Percentiles rank a stretch among this genome's conserved stretches.
These are phyloP conservation scores for Plotosus lineatus DNA, from an alignment of 2,113 vertebrate species.

Conservation along the genomic window DNA sequence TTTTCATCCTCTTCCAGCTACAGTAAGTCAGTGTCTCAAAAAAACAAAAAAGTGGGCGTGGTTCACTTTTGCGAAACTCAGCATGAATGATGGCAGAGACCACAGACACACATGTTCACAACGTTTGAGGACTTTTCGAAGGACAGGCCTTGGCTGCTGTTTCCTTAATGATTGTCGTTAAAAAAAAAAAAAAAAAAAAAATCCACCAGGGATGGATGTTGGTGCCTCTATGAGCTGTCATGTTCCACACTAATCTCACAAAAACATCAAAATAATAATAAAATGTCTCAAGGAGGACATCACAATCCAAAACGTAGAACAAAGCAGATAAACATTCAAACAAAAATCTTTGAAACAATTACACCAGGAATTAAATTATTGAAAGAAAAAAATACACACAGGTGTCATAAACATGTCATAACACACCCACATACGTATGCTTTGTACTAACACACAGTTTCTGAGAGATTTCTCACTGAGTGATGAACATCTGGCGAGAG, in stretches of 20 bases:
- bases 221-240: too few species aligned
- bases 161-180: not conserved
- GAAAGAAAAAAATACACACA: not conserved
- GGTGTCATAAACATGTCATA: not conserved
- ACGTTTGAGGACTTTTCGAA: not conserved
- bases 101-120: not conserved
- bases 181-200: not conserved
- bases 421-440: too few species aligned
- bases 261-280: too few species aligned
- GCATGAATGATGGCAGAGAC: slow-evolving; percentile 58
- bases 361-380: not conserved
- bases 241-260: not conserved
- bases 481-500: too few species aligned
- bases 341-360: slow-evolving; percentile 5
- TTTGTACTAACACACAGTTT: not conserved
- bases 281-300: not conserved
- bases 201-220: not conserved
- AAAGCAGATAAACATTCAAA: too few species aligned
- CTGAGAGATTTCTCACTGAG: too few species aligned
- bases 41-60: slow-evolving; percentile 56
- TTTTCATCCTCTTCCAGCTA: slow-evolving; percentile 66
- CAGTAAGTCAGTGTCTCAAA: slow-evolving; percentile 75
- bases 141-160: not conserved
- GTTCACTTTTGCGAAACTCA: slow-evolving; percentile 62
- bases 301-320: too few species aligned